Conservation (phyloP, 2,113 vertebrate genomes). For the Tringa solitaria region DNA sequence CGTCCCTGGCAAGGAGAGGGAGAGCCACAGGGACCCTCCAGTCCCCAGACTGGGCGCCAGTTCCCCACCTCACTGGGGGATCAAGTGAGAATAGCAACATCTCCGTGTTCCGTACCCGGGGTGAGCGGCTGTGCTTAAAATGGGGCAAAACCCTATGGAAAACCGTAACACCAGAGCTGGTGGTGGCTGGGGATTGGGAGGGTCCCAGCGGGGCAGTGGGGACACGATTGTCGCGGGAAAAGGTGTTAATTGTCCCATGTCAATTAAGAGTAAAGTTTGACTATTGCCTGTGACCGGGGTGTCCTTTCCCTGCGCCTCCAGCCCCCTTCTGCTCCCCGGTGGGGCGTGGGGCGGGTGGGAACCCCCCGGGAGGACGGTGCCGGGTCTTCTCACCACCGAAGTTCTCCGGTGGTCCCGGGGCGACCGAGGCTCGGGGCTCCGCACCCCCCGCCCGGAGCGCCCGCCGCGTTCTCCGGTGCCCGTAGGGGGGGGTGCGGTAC, state of each 20-base stretch:
- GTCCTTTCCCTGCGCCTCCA: not conserved
- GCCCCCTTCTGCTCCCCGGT: not conserved
- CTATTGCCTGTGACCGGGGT: fast-evolving
- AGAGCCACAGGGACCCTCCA: not conserved
- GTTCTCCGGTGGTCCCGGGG: too few species aligned
- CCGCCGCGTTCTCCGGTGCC: too few species aligned
- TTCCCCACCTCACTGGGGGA: too few species aligned
- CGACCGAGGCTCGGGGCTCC: not conserved
- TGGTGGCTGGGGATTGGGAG: not conserved
- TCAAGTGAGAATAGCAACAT: not conserved
- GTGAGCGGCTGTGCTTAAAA: not conserved
- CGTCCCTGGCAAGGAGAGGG: fast-evolving
- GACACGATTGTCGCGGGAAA: not conserved
- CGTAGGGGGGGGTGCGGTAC: not conserved
- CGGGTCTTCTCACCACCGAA: too few species aligned
- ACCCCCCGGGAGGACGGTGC: too few species aligned
- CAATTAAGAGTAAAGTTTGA: not conserved
- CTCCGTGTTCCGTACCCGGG: not conserved
- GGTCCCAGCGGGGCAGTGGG: not conserved
- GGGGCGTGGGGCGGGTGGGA: not conserved
- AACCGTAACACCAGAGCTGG: not conserved
- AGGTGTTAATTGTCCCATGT: not conserved
- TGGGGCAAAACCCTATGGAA: not conserved
- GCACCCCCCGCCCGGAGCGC: too few species aligned
- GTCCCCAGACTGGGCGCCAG: fast-evolving